Conservation (phyloP, 2,113 vertebrate genomes). For the Psittacula cyanocephala region DNA sequence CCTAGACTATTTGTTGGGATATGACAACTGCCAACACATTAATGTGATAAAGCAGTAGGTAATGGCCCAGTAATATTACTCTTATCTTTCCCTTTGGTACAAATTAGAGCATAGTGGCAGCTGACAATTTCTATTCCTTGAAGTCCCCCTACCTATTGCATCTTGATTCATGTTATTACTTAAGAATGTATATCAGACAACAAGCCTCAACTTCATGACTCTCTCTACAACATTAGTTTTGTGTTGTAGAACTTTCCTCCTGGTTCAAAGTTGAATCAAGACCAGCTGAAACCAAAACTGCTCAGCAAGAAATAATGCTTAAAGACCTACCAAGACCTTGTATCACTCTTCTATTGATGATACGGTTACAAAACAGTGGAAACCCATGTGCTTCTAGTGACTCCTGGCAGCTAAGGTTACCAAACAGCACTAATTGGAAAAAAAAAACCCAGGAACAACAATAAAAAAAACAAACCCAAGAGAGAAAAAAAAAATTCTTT, state of each 20-base stretch:
- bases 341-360: background rate
- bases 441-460: background rate
- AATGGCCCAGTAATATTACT: background rate
- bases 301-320: background rate
- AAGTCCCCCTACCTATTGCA: background rate
- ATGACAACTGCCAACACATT: background rate
- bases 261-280: background rate
- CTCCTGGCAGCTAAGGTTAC: background rate
- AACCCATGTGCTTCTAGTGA: background rate
- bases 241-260: background rate
- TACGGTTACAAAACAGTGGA: background rate
- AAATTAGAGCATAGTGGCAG: background rate
- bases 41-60: background rate
- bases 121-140: background rate
- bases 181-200: background rate
- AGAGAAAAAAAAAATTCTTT: background rate
- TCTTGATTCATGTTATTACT: background rate
- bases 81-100: background rate
- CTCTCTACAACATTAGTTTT: background rate
- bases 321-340: background rate
- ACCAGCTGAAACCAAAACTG: background rate
- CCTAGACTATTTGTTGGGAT: background rate
- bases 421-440: background rate
- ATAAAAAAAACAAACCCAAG: background rate
- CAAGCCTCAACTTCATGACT: background rate